Conservation (phyloP, 1,140 invertebrate species). For the Formica selysi region DNA sequence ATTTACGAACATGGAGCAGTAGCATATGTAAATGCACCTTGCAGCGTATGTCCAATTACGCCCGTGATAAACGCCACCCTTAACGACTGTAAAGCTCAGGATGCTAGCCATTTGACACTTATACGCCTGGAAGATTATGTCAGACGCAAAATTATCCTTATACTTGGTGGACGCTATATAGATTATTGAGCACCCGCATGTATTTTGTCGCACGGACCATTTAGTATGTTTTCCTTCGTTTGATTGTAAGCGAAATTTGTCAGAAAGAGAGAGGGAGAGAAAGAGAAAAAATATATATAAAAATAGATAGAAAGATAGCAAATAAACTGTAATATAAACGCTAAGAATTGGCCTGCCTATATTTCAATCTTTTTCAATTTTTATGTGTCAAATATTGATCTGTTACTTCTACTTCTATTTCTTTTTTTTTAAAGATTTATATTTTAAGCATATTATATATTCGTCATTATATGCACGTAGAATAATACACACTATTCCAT, state of each 20-base stretch:
- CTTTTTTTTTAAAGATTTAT: not conserved
- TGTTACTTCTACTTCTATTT: not conserved
- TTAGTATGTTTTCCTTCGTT: not conserved
- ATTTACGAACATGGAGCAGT: not conserved
- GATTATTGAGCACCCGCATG: not conserved
- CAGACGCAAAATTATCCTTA: conserved; percentile 28
- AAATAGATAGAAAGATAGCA: not conserved
- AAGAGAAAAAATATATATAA: not conserved
- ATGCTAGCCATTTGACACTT: conserved; percentile 40
- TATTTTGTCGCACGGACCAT: not conserved
- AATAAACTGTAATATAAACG: not conserved
- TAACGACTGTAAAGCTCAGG: conserved; percentile 31
- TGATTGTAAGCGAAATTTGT: not conserved
- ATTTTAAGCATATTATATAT: not conserved
- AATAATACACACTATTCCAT: conserved; percentile 3
- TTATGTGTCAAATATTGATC: not conserved
- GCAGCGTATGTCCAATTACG: conserved; percentile 47
- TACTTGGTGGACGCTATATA: not conserved
- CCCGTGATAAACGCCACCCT: conserved; percentile 34
- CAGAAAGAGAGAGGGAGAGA: not conserved
- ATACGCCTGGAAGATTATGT: conserved; percentile 30
- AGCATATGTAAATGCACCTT: conserved; percentile 50
- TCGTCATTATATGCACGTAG: not conserved
- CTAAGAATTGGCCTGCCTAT: not conserved
- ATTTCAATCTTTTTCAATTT: not conserved